Base-by-base conservation (phyloP, 2,113 vertebrate species). In the Ophiodon elongatus region DNA sequence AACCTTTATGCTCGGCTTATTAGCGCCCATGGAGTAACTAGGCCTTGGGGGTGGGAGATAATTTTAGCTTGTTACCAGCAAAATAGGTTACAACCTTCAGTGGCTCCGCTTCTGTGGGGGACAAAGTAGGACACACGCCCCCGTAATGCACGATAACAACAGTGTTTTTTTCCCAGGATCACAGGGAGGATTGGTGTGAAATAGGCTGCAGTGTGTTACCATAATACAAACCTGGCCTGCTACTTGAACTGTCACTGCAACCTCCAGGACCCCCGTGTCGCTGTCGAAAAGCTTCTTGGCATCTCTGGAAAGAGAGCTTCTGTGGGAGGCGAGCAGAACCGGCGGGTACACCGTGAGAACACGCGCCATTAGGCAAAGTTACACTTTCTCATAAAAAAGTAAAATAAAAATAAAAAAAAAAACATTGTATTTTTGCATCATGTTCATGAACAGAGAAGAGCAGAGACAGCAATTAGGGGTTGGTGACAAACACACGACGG, bases 201-300 rank as follows among this genome's bases (percentile, higher is more conserved):
- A 52, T 0, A 45, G 9, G 39, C 23, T 68, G 15, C 19, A 79
- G 60, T 19, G 23, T 8, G 73, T 27, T n/a, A 29, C 31, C 52
- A 21, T 13, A 13, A 62, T 27, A 80, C 90, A 89, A 79, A 99
- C 98, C 97, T 98, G 97, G 84, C 96, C 95, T 43, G 95, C 78
- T 33, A 98, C 91, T 68, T 93, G 87, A 63, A 98, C 93, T 0
- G 82, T 88, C 93, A 97, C 57, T 0, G 97, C 97, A 41, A 91
- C 97, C 91, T 98, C 96, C 91, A 99, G 92, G 43, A 99, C 95
- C 39, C 96, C 79, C 0, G 95, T 99, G 3, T 96, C 94, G 25
- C 78, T 85, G 90, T 96, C 96, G 84, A 98, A 99, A 83, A 96
- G 97, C 2, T 63, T 85, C 19, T 88, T 70, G 2, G 96, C 97